Evolutionary conservation across 2,888 invertebrate genomes (phyloP).

Genomic region (Priocnemis perturbator): DNA sequence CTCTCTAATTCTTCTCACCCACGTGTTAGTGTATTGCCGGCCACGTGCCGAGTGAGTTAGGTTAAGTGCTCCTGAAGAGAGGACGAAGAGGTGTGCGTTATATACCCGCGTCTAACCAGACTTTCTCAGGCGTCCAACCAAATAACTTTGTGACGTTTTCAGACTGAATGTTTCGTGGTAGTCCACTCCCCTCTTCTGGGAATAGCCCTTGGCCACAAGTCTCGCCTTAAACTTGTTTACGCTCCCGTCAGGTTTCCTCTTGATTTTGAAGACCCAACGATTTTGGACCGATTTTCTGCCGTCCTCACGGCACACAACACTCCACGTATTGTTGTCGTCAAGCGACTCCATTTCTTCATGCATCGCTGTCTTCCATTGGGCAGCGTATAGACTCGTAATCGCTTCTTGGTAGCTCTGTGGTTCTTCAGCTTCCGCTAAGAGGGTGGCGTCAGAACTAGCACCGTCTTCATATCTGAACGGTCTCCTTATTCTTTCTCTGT

Average conservation of each 20-base stretch:
- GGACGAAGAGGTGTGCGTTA: too few relatives aligned
- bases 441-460: slow-evolving; percentile 18
- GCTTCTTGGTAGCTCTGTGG: slow-evolving; percentile 29
- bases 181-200: neutral
- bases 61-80: too few relatives aligned
- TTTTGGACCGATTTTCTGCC: slow-evolving; percentile 9
- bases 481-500: slow-evolving; percentile 12
- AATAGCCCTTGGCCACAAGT: neutral
- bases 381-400: slow-evolving; percentile 14
- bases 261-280: neutral
- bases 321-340: slow-evolving; percentile 30
- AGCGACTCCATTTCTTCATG: slow-evolving; percentile 32
- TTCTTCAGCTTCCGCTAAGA: slow-evolving; percentile 28
- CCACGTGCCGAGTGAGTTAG: too few relatives aligned
- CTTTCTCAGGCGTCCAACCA: too few relatives aligned
- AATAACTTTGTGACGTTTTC: too few relatives aligned
- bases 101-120: too few relatives aligned
- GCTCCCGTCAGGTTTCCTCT: too few relatives aligned
- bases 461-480: slow-evolving; percentile 15
- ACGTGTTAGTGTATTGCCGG: too few relatives aligned
- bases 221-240: too few relatives aligned
- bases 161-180: slow-evolving; percentile 2
- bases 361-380: slow-evolving; percentile 31
- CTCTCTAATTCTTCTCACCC: too few relatives aligned
- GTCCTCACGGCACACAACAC: slow-evolving; percentile 8